Conservation (phyloP, 64 coral and sea anemone species). For the Pocillopora damicornis region DNA sequence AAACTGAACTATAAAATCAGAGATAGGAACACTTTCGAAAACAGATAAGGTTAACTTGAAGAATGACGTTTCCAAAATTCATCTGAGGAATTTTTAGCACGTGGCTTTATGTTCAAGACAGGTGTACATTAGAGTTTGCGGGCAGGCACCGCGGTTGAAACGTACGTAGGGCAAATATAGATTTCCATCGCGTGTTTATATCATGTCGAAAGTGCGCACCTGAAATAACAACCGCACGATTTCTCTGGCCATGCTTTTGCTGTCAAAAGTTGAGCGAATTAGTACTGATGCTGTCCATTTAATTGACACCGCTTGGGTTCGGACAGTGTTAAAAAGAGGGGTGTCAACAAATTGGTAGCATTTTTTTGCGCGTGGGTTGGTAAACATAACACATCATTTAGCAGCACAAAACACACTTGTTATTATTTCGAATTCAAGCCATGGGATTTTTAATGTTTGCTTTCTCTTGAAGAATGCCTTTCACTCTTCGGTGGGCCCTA, state of each 20-base stretch:
- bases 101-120: conserved; percentile 22
- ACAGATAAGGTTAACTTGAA: neutral
- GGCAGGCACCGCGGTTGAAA: neutral
- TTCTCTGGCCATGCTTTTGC: neutral
- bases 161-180: neutral
- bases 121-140: neutral
- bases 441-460: conserved; percentile 27
- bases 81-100: conserved; percentile 24
- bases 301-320: neutral
- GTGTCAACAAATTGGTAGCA: conserved; percentile 18
- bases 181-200: neutral
- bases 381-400: conserved; percentile 17
- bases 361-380: conserved; percentile 36
- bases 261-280: neutral
- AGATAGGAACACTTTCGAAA: neutral
- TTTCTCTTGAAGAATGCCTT: conserved; percentile 26
- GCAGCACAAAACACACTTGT: neutral
- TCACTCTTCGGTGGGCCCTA: conserved; percentile 16
- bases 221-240: neutral
- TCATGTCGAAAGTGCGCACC: neutral
- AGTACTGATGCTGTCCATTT: neutral
- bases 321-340: neutral
- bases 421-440: conserved; percentile 19
- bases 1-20: neutral
- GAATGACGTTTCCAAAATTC: neutral